These are phyloP conservation scores for Hoplodrina ambigua DNA, from an alignment of 2,888 invertebrate species.

Conservation along the genomic window DNA sequence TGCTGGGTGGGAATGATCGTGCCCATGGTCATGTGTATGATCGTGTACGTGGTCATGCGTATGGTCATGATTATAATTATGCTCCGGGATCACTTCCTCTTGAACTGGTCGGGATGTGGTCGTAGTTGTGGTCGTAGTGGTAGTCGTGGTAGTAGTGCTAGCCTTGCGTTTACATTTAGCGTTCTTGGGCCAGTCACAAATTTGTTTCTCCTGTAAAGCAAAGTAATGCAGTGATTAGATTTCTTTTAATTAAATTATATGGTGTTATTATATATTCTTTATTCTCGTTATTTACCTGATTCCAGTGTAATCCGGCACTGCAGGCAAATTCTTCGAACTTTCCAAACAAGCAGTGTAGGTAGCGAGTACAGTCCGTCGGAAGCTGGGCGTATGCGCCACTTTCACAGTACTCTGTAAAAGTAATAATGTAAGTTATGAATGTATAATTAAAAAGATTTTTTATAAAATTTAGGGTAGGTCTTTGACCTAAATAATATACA, in stretches of 20 bases:
- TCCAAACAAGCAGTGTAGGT: conserved; percentile 95
- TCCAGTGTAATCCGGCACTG: conserved; percentile 93
- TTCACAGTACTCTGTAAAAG: conserved; percentile 86
- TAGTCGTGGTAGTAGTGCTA: conserved; percentile 67
- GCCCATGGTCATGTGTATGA: conserved; percentile 37
- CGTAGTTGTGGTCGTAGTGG: conserved; percentile 68
- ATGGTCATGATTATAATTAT: conserved; percentile 44
- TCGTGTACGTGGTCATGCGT: conserved; percentile 38
- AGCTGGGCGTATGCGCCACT: conserved; percentile 92
- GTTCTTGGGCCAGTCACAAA: conserved; percentile 93
- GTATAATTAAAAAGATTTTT: not conserved
- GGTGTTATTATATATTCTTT: not conserved
- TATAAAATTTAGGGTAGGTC: not conserved
- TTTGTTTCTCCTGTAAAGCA: conserved; percentile 87
- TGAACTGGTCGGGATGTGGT: conserved; percentile 66
- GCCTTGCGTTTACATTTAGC: conserved; percentile 90
- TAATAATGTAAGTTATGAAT: not conserved
- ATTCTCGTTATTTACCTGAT: conserved; percentile 90
- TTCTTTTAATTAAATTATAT: not conserved
- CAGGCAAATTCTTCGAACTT: conserved; percentile 93
- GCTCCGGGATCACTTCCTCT: conserved; percentile 58
- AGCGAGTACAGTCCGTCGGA: conserved; percentile 93
- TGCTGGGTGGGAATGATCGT: conserved; percentile 51
- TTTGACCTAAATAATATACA: too few relatives aligned
- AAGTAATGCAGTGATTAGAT: not conserved